Conservation (phyloP, 37 sponge, comb jelly and placozoan species). For the Halichondria panicea region DNA sequence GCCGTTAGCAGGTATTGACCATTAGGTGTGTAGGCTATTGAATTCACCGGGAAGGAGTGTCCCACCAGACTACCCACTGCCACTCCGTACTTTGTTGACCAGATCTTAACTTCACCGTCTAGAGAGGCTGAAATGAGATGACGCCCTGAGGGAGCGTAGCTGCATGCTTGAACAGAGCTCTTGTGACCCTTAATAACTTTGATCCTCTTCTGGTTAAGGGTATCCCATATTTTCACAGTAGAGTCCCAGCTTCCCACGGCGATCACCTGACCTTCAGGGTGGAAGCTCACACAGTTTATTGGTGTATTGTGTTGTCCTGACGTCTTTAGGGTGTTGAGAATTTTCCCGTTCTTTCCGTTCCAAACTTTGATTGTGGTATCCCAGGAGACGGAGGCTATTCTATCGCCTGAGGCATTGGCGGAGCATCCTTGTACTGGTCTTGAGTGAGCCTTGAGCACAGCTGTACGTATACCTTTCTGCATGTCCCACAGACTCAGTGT, state of each 20-base stretch:
- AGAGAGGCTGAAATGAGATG: conserved; percentile 88
- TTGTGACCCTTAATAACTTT: conserved; percentile 86
- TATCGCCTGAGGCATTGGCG: conserved; percentile 56
- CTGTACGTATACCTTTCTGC: conserved; percentile 67
- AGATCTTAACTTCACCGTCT: conserved; percentile 89
- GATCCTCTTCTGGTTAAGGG: conserved; percentile 75
- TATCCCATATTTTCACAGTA: conserved; percentile 85
- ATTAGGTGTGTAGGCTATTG: conserved; percentile 72
- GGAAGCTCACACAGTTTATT: conserved; percentile 87
- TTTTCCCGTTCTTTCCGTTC: conserved; percentile 62
- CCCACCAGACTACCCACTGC: conserved; percentile 79
- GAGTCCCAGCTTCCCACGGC: conserved; percentile 89
- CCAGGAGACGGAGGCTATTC: conserved; percentile 80
- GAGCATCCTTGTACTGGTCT: conserved; percentile 64
- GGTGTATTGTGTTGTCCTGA: conserved; percentile 60
- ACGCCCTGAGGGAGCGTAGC: conserved; percentile 79
- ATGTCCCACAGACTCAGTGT: conserved; percentile 91
- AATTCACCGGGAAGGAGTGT: conserved; percentile 74
- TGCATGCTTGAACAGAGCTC: conserved; percentile 82
- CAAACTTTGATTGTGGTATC: conserved; percentile 76
- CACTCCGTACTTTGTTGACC: conserved; percentile 74
- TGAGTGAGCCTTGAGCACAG: conserved; percentile 72
- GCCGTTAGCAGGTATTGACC: conserved; percentile 83
- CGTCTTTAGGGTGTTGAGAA: conserved; percentile 17
- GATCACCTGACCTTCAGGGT: conserved; percentile 87